A percentile compares a stretch with the other conserved stretches of the same genome.
Conservation (phyloP, 1,140 invertebrate species). For the Ceratina calcarata region DNA sequence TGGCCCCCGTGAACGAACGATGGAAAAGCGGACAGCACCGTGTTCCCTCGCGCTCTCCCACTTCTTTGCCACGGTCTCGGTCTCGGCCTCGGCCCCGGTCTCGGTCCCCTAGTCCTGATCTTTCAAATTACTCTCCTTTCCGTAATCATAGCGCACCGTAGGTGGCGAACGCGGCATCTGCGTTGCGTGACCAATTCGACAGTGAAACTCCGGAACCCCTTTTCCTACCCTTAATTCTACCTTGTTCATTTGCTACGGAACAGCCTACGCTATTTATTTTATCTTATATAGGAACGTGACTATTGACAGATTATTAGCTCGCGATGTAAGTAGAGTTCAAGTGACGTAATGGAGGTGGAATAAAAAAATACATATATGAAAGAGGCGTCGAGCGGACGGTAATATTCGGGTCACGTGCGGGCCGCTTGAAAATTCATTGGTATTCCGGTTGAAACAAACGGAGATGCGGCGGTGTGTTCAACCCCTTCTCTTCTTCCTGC, state of each 20-base stretch:
- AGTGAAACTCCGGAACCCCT: background rate
- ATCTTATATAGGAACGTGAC: no score
- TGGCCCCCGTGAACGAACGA: constrained; percentile 34
- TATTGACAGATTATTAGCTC: no score
- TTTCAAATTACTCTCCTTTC: constrained; percentile 5
- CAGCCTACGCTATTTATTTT: no score
- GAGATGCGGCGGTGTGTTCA: background rate
- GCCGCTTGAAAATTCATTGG: constrained; percentile 12
- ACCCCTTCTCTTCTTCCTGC: background rate
- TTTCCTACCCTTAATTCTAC: background rate
- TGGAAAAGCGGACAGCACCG: constrained; percentile 49
- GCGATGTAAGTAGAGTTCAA: no score
- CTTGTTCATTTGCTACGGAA: background rate
- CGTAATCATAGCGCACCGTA: background rate
- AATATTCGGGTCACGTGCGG: constrained; percentile 15
- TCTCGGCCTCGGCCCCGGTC: constrained; percentile 14
- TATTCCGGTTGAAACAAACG: background rate
- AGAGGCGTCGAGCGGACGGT: background rate
- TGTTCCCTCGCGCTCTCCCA: constrained; percentile 52
- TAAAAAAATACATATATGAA: background rate
- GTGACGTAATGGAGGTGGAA: background rate
- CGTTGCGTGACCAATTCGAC: no score
- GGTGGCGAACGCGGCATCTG: background rate
- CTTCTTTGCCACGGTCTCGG: constrained; percentile 33
- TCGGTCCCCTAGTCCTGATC: constrained; percentile 14